Conservation (phyloP, 2,888 invertebrate species). For the Boloria euphrosyne region DNA sequence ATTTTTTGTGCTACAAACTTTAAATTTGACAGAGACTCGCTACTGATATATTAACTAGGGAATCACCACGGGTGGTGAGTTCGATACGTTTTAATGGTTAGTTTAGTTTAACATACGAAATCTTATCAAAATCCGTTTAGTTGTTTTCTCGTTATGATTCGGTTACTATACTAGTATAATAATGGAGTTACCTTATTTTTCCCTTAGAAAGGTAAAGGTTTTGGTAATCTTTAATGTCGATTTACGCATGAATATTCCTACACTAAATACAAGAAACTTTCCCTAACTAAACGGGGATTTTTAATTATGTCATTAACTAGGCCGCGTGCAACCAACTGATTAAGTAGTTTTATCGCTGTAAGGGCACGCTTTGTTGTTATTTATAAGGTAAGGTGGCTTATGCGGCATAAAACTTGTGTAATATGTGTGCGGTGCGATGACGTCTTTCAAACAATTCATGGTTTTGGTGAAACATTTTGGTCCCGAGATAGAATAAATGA, state of each 20-base stretch:
- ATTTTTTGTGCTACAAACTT: too few relatives aligned
- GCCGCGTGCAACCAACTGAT: constrained; percentile 67
- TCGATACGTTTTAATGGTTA: too few relatives aligned
- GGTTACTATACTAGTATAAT: too few relatives aligned
- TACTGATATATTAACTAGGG: too few relatives aligned
- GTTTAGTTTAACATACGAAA: too few relatives aligned
- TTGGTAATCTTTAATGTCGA: not conserved
- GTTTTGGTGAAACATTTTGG: constrained; percentile 39
- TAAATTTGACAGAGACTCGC: too few relatives aligned
- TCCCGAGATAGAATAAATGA: constrained; percentile 36
- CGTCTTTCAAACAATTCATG: constrained; percentile 38
- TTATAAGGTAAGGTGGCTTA: constrained; percentile 54
- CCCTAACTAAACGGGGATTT: constrained; percentile 60
- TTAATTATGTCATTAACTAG: constrained; percentile 74
- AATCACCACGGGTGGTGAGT: too few relatives aligned
- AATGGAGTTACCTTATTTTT: too few relatives aligned
- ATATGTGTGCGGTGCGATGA: constrained; percentile 42
- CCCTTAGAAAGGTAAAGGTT: too few relatives aligned
- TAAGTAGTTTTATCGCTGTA: constrained; percentile 64
- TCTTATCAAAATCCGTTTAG: too few relatives aligned
- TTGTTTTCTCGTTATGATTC: too few relatives aligned
- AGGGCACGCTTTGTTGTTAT: constrained; percentile 64
- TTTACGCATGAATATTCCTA: constrained; percentile 3
- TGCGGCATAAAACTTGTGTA: constrained; percentile 47
- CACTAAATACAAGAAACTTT: constrained; percentile 59